Percentiles rank a stretch among this genome's conserved stretches.
Evolutionary conservation across 2,888 invertebrate genomes (phyloP).

Genomic region (Sabellastarte sp.): DNA sequence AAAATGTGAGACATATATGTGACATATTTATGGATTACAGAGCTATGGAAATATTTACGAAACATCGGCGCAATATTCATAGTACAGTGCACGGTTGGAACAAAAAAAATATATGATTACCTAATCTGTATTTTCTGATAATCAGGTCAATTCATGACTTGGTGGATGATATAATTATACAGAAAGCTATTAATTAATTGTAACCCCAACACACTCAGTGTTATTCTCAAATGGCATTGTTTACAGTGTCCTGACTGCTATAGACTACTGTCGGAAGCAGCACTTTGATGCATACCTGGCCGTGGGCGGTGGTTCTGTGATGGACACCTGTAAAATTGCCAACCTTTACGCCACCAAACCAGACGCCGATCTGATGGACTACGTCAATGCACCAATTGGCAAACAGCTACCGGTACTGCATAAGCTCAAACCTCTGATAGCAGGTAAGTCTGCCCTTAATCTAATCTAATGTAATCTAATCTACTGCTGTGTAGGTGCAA

Average conservation of each 20-base stretch:
- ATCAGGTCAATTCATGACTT: too few relatives aligned
- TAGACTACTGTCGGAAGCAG: conserved; percentile 72
- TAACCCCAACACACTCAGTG: not conserved
- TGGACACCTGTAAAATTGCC: conserved; percentile 89
- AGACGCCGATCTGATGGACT: conserved; percentile 80
- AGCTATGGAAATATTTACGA: too few relatives aligned
- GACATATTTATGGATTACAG: too few relatives aligned
- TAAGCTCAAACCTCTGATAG: conserved; percentile 79
- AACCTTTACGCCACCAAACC: conserved; percentile 82
- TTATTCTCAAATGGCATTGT: too few relatives aligned
- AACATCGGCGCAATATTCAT: too few relatives aligned
- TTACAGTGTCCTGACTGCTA: conserved; percentile 71
- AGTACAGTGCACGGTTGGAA: too few relatives aligned
- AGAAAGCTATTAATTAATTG: too few relatives aligned
- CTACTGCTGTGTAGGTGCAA: not conserved
- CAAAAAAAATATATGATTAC: too few relatives aligned
- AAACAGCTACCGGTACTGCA: conserved; percentile 73
- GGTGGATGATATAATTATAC: too few relatives aligned
- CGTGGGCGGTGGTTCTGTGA: conserved; percentile 85
- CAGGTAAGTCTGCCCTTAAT: conserved; percentile 69
- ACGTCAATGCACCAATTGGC: conserved; percentile 83
- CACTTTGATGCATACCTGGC: conserved; percentile 84
- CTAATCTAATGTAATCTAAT: not conserved
- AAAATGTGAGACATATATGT: too few relatives aligned
- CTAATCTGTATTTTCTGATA: too few relatives aligned